phyloP scores from a whole-genome alignment of 1,140 invertebrate genomes.

The Tetragonula clypearis region DNA sequence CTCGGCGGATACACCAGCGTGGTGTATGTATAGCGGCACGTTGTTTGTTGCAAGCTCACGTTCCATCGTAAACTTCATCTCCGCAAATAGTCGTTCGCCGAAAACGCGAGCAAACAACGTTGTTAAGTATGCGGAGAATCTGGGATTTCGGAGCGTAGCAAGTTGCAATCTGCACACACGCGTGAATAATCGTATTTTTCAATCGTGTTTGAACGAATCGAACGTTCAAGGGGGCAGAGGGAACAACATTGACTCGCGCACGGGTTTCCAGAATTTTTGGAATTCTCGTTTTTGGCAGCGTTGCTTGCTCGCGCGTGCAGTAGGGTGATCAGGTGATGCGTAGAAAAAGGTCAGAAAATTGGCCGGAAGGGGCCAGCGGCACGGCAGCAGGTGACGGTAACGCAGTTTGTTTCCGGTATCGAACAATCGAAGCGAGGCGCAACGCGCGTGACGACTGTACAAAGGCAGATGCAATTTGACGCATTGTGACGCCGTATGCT shows the following conservation, averaged over 20 bases:
- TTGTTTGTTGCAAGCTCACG: not conserved
- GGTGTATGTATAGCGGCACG: not conserved
- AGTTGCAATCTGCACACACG: not conserved
- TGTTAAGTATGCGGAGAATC: no score
- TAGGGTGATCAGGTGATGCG: constrained; percentile 16
- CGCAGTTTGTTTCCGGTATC: constrained; percentile 65
- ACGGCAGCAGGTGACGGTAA: constrained; percentile 65
- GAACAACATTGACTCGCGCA: no score
- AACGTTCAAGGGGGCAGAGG: no score
- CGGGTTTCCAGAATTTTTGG: no score
- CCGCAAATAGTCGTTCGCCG: constrained; percentile 15
- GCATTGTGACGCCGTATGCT: constrained; percentile 54
- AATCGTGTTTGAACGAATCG: no score
- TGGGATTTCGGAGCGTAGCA: not conserved
- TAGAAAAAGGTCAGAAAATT: constrained; percentile 56
- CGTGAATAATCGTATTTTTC: no score
- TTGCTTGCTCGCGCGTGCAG: not conserved
- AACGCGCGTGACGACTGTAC: constrained; percentile 64
- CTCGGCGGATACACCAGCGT: no score
- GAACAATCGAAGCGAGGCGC: constrained; percentile 64
- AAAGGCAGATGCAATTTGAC: constrained; percentile 65
- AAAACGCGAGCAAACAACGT: not conserved
- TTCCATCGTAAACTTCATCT: constrained; percentile 11
- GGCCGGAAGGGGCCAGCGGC: constrained; percentile 44
- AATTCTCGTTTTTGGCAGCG: not conserved